Percentiles rank a stretch among this genome's conserved stretches.
These are phyloP conservation scores for Euwallacea similis DNA, from an alignment of 1,140 invertebrate species.

Conservation along the genomic window DNA sequence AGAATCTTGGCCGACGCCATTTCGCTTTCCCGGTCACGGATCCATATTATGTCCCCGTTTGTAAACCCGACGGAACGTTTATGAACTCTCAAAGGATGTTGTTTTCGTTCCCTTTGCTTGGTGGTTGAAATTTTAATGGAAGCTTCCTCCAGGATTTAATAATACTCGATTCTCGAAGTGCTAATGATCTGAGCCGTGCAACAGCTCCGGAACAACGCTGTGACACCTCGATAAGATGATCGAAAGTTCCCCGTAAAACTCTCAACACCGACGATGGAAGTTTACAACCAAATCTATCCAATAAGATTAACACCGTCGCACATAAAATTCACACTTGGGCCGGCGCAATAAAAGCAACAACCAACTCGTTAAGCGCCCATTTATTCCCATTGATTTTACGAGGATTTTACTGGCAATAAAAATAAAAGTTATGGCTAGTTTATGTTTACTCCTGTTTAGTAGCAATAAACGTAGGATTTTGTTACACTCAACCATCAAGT, in stretches of 20 bases:
- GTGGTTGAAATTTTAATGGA: no score
- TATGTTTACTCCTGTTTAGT: constrained; percentile 54
- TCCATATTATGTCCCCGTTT: constrained; percentile 52
- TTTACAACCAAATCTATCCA: no score
- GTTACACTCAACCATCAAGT: constrained; percentile 47
- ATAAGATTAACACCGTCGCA: no score
- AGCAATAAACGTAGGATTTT: constrained; percentile 54
- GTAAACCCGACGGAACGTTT: constrained; percentile 51
- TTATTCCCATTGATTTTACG: constrained; percentile 54
- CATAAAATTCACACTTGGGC: no score
- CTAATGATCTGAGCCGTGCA: no score
- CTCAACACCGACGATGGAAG: no score
- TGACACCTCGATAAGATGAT: no score
- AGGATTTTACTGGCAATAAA: constrained; percentile 53
- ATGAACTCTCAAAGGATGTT: constrained; percentile 50
- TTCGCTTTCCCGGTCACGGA: constrained; percentile 43
- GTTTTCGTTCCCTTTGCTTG: constrained; percentile 46
- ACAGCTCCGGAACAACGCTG: no score
- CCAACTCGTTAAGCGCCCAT: constrained; percentile 33
- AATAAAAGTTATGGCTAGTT: constrained; percentile 55
- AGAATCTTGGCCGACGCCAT: constrained; percentile 42
- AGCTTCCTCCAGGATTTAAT: no score
- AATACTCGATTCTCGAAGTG: no score
- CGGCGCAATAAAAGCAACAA: no score
- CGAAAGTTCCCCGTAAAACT: no score